Conservation (phyloP, 1,140 invertebrate species). For the Bilobella aurantiaca region DNA sequence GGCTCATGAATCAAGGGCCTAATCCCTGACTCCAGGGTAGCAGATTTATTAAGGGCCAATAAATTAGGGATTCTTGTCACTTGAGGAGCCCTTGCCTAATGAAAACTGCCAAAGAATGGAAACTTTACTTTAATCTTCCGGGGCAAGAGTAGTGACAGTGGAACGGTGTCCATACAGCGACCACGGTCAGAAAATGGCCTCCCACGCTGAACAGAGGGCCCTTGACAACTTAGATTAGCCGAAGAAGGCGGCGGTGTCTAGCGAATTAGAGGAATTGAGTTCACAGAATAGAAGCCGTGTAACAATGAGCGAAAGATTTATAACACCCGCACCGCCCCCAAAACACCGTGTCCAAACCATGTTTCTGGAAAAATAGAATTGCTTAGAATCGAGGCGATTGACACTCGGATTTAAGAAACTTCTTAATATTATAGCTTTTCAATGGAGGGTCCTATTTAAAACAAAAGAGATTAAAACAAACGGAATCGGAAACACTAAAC, state of each 20-base stretch:
- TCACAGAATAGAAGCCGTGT: too few relatives aligned
- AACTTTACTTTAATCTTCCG: background rate
- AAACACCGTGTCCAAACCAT: too few relatives aligned
- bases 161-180: background rate
- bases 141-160: background rate
- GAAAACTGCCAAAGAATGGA: background rate
- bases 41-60: constrained; percentile 5
- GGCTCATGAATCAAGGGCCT: constrained; percentile 1
- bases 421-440: too few relatives aligned
- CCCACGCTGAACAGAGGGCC: background rate
- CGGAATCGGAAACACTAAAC: too few relatives aligned
- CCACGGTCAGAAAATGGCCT: background rate
- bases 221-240: background rate
- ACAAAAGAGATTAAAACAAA: too few relatives aligned
- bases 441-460: too few relatives aligned
- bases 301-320: too few relatives aligned
- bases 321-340: too few relatives aligned
- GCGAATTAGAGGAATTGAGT: too few relatives aligned
- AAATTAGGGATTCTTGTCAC: constrained; percentile 3
- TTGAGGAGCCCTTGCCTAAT: background rate
- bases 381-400: too few relatives aligned
- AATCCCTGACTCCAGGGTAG: background rate
- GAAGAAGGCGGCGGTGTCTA: background rate
- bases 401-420: too few relatives aligned
- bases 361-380: too few relatives aligned